Evolutionary conservation across 2,888 invertebrate species (phyloP).

Genomic region (Drosophila lutescens): DNA sequence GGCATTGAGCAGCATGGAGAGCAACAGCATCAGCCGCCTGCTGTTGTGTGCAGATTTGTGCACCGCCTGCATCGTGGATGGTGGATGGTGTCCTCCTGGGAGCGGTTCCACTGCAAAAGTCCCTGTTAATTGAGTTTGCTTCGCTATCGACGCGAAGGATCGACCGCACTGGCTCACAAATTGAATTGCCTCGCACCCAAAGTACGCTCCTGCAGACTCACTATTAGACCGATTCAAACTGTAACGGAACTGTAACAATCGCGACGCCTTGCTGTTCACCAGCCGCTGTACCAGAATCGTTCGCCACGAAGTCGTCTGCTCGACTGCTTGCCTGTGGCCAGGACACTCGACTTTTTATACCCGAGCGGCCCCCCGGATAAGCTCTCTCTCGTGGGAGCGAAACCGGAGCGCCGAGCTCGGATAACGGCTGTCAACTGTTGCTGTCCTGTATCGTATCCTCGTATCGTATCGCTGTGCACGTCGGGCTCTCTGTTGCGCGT

Average conservation of each 20-base stretch:
- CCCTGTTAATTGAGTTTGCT: slow-evolving; percentile 37
- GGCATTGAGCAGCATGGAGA: slow-evolving; percentile 81
- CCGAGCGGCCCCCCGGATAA: slow-evolving; percentile 53
- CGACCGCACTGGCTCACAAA: slow-evolving; percentile 27
- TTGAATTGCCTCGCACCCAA: slow-evolving; percentile 24
- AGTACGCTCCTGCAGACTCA: slow-evolving; percentile 2
- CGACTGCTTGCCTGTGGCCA: slow-evolving; percentile 67
- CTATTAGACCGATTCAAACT: slow-evolving; percentile 18
- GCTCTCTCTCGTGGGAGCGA: slow-evolving; percentile 59
- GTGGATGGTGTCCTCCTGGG: slow-evolving; percentile 20
- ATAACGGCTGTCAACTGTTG: slow-evolving; percentile 70
- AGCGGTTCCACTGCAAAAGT: slow-evolving; percentile 15
- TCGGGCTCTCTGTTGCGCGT: slow-evolving; percentile 40
- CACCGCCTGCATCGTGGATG: slow-evolving; percentile 61
- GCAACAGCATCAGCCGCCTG: slow-evolving; percentile 72
- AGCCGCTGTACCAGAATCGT: slow-evolving; percentile 35
- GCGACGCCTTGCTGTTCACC: slow-evolving; percentile 26
- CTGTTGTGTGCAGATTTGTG: slow-evolving; percentile 64
- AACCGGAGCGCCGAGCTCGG: slow-evolving; percentile 34
- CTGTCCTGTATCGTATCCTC: slow-evolving; percentile 43
- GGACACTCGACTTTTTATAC: slow-evolving; percentile 72
- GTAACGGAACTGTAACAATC: slow-evolving; percentile 38
- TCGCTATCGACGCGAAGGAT: slow-evolving; percentile 6
- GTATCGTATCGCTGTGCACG: slow-evolving; percentile 40
- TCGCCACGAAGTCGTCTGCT: slow-evolving; percentile 61